Evolutionary conservation across 2,113 vertebrate species (phyloP).

Genomic region (Plectropomus leopardus): DNA sequence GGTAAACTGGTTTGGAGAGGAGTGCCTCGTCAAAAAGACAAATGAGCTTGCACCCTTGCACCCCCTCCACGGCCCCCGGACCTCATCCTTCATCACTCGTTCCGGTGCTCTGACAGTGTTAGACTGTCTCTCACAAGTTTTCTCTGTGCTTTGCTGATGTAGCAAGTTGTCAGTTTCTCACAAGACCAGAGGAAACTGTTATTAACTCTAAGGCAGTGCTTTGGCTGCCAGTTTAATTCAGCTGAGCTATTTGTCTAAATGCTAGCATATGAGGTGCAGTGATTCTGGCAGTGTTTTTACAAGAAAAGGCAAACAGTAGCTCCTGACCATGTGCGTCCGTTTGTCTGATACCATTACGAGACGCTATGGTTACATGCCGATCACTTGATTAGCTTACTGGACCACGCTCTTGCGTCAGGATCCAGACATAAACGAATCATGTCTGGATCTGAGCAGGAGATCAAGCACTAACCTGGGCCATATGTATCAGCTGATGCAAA

Average conservation of each 20-base stretch:
- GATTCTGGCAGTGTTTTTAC: conserved; percentile 63
- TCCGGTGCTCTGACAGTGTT: conserved; percentile 35
- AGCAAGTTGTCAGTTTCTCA: conserved; percentile 63
- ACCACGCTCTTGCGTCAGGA: conserved; percentile 16
- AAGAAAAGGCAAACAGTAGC: conserved; percentile 56
- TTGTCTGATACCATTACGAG: conserved; percentile 50
- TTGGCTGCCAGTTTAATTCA: conserved; percentile 59
- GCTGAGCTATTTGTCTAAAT: conserved; percentile 68
- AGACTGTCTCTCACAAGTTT: conserved; percentile 51
- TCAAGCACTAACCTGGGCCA: conserved; percentile 46
- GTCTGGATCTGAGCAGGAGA: conserved; percentile 39
- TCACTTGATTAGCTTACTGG: conserved; percentile 35
- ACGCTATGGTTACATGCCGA: conserved; percentile 11
- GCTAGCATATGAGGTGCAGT: conserved; percentile 60
- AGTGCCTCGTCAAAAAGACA: conserved; percentile 63
- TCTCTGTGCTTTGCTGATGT: conserved; percentile 54
- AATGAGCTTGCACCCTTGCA: conserved; percentile 52
- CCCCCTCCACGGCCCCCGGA: conserved; percentile 42
- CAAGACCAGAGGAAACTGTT: conserved; percentile 62
- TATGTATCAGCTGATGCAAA: conserved; percentile 47
- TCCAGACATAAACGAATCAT: conserved; percentile 49
- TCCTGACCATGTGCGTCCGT: conserved; percentile 46
- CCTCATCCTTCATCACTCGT: conserved; percentile 57
- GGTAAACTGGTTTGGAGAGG: conserved; percentile 52
- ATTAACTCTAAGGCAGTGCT: conserved; percentile 59